These are phyloP conservation scores for Xanthia icteritia DNA, from an alignment of 2,888 invertebrate genomes.

Conservation along the genomic window DNA sequence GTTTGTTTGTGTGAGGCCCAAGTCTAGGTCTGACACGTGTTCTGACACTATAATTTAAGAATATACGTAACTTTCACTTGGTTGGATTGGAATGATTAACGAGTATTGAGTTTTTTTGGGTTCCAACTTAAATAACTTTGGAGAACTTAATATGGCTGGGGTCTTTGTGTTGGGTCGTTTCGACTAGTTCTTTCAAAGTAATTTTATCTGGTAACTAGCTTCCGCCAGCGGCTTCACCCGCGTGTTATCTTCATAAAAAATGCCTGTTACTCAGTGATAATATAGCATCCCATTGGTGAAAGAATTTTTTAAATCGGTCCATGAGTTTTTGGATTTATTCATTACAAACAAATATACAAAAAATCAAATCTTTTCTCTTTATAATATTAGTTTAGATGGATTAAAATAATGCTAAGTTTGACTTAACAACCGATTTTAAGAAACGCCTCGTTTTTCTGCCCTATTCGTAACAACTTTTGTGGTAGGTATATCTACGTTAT, in stretches of 20 bases:
- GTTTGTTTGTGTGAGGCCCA: background rate
- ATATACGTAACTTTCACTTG: slow-evolving; percentile 18
- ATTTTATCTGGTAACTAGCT: background rate
- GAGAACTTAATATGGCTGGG: slow-evolving; percentile 30
- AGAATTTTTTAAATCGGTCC: too few relatives aligned
- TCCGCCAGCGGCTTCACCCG: too few relatives aligned
- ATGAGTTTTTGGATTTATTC: too few relatives aligned
- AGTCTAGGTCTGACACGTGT: background rate
- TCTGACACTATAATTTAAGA: slow-evolving; percentile 8
- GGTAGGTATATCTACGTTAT: background rate
- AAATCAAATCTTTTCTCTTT: too few relatives aligned
- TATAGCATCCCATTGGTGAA: too few relatives aligned
- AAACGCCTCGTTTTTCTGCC: background rate
- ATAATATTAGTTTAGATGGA: too few relatives aligned
- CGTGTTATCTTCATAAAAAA: too few relatives aligned
- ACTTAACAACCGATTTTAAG: background rate
- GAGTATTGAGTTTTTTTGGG: slow-evolving; percentile 36
- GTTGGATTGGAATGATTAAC: slow-evolving; percentile 44
- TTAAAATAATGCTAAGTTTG: background rate
- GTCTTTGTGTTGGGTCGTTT: slow-evolving; percentile 24
- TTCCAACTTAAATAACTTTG: slow-evolving; percentile 49
- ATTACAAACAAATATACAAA: too few relatives aligned
- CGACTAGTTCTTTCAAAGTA: background rate
- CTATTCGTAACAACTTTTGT: background rate
- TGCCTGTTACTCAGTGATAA: too few relatives aligned